These are phyloP conservation scores for Aeoliscus strigatus DNA, from an alignment of 2,797 vertebrate species.

Conservation along the genomic window DNA sequence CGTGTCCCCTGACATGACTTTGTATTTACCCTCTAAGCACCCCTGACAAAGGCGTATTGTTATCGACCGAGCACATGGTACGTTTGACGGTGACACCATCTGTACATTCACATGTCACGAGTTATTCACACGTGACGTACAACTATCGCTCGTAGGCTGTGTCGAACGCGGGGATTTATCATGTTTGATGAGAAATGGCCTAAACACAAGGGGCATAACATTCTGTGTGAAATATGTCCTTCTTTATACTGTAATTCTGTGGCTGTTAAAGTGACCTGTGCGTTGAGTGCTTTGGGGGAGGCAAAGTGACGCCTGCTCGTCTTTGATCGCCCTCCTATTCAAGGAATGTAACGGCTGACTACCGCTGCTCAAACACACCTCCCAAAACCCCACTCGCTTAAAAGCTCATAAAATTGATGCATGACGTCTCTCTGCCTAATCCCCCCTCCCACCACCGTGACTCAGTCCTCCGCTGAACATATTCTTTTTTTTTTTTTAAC, in stretches of 20 bases:
- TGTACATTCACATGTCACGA: conserved; percentile 7
- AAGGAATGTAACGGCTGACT: conserved; percentile 39
- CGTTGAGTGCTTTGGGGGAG: conserved; percentile 27
- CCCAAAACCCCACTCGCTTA: conserved; percentile 32
- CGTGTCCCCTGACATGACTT: neutral
- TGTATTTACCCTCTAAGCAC: conserved; percentile 4
- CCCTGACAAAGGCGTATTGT: conserved; percentile 7
- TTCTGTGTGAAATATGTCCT: neutral
- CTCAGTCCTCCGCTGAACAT: conserved; percentile 2
- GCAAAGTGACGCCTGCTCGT: conserved; percentile 21
- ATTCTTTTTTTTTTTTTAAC: too few relatives aligned
- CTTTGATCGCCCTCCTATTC: conserved; percentile 58
- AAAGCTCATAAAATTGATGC: conserved; percentile 42
- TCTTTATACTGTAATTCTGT: neutral
- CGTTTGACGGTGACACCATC: neutral
- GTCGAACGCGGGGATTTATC: neutral
- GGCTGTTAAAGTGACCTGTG: conserved; percentile 5
- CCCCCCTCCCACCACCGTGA: conserved; percentile 6
- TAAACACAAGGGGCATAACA: neutral
- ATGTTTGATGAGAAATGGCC: neutral
- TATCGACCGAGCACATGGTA: neutral
- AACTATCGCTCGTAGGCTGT: too few relatives aligned
- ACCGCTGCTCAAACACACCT: conserved; percentile 46
- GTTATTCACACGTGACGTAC: conserved; percentile 1
- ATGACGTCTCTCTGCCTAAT: neutral